Conservation (phyloP, 2,888 invertebrate genomes). For the Xestobium rufovillosum region DNA sequence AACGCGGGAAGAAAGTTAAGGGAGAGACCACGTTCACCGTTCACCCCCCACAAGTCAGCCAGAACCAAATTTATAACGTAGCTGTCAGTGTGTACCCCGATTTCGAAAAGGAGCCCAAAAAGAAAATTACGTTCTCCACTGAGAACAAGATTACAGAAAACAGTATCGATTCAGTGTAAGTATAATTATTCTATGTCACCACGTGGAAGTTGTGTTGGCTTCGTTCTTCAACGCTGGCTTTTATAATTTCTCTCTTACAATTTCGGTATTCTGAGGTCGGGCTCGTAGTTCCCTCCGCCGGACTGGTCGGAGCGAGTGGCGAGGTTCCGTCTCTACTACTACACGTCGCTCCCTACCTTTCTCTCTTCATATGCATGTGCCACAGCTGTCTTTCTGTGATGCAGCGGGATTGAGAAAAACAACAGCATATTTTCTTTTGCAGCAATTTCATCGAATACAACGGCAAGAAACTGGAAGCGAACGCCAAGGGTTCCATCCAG, state of each 20-base stretch:
- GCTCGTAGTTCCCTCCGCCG: too few species aligned
- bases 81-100: conserved; percentile 59
- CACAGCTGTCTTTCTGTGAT: too few species aligned
- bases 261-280: too few species aligned
- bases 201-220: too few species aligned
- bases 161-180: conserved; percentile 56
- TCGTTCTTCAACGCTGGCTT: too few species aligned
- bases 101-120: conserved; percentile 60
- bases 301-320: too few species aligned
- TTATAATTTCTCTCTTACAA: too few species aligned
- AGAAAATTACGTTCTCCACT: conserved; percentile 59
- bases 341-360: too few species aligned
- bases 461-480: conserved; percentile 41
- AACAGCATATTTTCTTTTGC: conserved; percentile 12
- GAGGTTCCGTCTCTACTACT: too few species aligned
- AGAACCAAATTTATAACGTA: too few species aligned
- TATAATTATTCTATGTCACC: conserved; percentile 17
- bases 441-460: conserved; percentile 47
- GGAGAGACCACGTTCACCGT: conserved; percentile 55
- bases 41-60: conserved; percentile 50
- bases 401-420: conserved; percentile 8
- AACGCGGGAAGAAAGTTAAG: conserved; percentile 54
- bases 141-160: conserved; percentile 49
- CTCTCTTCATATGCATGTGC: too few species aligned
- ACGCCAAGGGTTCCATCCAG: conserved; percentile 22